Base-by-base conservation (phyloP, 2,113 vertebrate genomes). In the Brachypteracias leptosomus region DNA sequence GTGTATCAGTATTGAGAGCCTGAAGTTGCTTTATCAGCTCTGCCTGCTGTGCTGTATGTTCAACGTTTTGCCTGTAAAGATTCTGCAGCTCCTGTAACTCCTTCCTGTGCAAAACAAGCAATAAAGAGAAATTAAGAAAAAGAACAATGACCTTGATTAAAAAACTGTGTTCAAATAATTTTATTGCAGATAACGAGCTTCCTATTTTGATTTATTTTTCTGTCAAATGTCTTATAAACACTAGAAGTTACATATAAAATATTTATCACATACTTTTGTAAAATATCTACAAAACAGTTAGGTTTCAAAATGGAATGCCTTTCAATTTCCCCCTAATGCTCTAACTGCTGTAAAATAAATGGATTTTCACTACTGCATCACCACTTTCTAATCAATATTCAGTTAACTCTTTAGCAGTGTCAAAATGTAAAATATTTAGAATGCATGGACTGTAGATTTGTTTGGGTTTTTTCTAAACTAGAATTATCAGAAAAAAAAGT, bases 1-100 rank as follows among this genome's bases (percentile, higher is more conserved):
- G 98, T 12, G 98, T 98, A 92, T 99, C 98, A 76, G 98, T 97
- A 96, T 98, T 99, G 91, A 99, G 98, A 89, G 97, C 93, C 93
- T 99, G 99, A 95, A 99, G 98, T 90, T 99, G 98, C 96, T 98
- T 98, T 97, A 99, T 99, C 86, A 99, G 97, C 88, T 99, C 97
- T 72, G 98, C 98, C 95, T 99, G 99, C 96, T 99, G 98, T 35
- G 97, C 94, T 82, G 98, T 97, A 62, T 99, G 98, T 58, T 98
- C 97, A 29, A 75, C 95, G 88, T 98, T 99, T 97, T 99, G 98
- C 80, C 94, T 98, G 93, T 99, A 99, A 88, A 98, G 97, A 86
- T 97, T 97, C 97, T 98, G 98, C 89, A 99, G 94, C 74, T 99
- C 98, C 90, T 98, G 97, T 85, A 98, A 96, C 87, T 99, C 98